phyloP scores from a whole-genome alignment of 2,888 invertebrate species.

The Mesochorus sp. region DNA sequence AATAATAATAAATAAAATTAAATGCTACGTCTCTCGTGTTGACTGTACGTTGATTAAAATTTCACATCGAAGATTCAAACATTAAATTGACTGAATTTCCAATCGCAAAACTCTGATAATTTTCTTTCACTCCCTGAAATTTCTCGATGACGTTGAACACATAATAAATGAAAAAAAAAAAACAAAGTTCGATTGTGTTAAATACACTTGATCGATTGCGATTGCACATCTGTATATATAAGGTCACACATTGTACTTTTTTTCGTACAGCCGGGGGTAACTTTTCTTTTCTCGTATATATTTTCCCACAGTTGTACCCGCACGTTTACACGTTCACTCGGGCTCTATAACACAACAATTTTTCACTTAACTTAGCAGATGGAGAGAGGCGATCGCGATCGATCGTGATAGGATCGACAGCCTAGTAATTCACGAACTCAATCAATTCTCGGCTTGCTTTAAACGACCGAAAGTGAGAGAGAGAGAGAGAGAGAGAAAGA shows the following conservation, averaged over 20 bases:
- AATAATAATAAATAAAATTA: no score
- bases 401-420: conserved; percentile 51
- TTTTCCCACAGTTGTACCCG: not conserved
- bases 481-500: no score
- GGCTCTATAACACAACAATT: conserved; percentile 26
- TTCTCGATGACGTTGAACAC: not conserved
- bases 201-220: conserved; percentile 18
- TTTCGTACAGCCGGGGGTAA: not conserved
- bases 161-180: not conserved
- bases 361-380: conserved; percentile 31
- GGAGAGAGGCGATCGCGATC: conserved; percentile 47
- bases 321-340: not conserved
- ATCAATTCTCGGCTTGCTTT: not conserved
- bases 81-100: not conserved
- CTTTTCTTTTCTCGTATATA: not conserved
- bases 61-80: not conserved
- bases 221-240: no score
- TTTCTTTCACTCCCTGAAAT: not conserved
- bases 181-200: not conserved
- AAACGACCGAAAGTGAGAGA: not conserved
- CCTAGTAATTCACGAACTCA: not conserved
- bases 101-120: not conserved
- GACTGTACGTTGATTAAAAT: not conserved
- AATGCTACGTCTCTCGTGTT: no score
- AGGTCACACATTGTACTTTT: no score